Conservation (phyloP, 2,113 vertebrate species). For the Poeciliopsis retropinna region DNA sequence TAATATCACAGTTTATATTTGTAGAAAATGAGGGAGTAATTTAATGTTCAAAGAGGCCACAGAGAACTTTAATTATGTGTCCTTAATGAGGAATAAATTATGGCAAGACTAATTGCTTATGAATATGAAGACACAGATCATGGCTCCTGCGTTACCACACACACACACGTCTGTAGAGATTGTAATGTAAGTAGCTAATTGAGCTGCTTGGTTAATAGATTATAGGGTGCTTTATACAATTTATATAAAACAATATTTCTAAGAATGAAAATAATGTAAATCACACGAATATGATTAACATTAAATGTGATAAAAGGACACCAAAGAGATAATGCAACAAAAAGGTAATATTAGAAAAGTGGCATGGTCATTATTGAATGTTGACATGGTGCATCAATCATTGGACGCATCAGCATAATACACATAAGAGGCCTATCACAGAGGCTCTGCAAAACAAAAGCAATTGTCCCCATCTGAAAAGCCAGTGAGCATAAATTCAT, state of each 20-base stretch:
- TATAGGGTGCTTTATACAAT: neutral
- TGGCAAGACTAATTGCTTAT: conserved; percentile 79
- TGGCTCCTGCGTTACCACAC: conserved; percentile 63
- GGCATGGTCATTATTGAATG: conserved; percentile 55
- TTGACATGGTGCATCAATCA: conserved; percentile 60
- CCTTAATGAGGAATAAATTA: conserved; percentile 82
- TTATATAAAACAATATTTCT: conserved; percentile 22
- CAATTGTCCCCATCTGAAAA: conserved; percentile 45
- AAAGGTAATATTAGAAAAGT: conserved; percentile 37
- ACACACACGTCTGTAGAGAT: conserved; percentile 45
- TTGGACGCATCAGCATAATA: conserved; percentile 32
- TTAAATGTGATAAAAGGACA: conserved; percentile 38
- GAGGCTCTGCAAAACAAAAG: conserved; percentile 39
- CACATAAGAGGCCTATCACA: conserved; percentile 21
- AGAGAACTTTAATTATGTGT: conserved; percentile 81
- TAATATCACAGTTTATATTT: conserved; percentile 78
- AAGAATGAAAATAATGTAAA: conserved; percentile 27
- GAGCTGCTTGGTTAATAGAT: conserved; percentile 35
- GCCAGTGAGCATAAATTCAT: conserved; percentile 50
- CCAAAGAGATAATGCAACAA: conserved; percentile 35
- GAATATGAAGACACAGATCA: conserved; percentile 81
- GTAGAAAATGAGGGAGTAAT: conserved; percentile 77
- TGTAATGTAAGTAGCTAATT: conserved; percentile 40
- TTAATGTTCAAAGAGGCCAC: conserved; percentile 81
- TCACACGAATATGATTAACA: conserved; percentile 48